Conservation (phyloP, 2,888 invertebrate species). For the Drosophila kambysellisi region DNA sequence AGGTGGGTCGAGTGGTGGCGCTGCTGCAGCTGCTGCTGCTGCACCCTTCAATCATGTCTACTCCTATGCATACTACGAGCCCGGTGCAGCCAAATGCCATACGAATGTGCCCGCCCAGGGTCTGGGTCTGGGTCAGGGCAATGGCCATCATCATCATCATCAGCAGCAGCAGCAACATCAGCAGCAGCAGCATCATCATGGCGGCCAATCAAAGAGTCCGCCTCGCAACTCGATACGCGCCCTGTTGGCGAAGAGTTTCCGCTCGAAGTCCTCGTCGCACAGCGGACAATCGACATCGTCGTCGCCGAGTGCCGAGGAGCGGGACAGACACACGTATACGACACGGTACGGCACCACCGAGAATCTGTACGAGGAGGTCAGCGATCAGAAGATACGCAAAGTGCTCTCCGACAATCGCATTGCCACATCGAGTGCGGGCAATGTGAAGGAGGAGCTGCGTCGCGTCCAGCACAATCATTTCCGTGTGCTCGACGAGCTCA, state of each 20-base stretch:
- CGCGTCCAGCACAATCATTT: constrained; percentile 93
- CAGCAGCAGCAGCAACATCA: background rate
- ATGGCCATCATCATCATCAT: constrained; percentile 39
- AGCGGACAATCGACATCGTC: constrained; percentile 80
- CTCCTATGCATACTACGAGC: constrained; percentile 93
- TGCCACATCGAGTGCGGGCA: constrained; percentile 88
- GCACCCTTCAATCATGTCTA: constrained; percentile 87
- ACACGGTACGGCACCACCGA: constrained; percentile 94
- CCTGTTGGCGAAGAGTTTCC: constrained; percentile 83
- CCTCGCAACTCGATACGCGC: constrained; percentile 84
- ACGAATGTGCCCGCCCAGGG: constrained; percentile 87
- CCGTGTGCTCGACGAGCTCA: constrained; percentile 93
- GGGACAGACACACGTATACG: constrained; percentile 88
- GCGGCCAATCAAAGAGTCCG: constrained; percentile 83
- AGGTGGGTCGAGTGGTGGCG: background rate
- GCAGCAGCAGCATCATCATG: background rate
- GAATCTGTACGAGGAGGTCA: constrained; percentile 85
- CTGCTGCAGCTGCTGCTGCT: constrained; percentile 18
- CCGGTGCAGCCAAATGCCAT: constrained; percentile 87
- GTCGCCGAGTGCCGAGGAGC: constrained; percentile 81
- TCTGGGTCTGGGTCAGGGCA: constrained; percentile 54
- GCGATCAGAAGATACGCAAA: constrained; percentile 85
- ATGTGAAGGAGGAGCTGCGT: constrained; percentile 93
- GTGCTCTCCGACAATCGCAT: constrained; percentile 87
- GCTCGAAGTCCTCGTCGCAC: constrained; percentile 80